Evolutionary conservation across 2,888 invertebrate species (phyloP), one percentile per base, ranked within the genome.

Genomic region (Smittia aterrima): DNA sequence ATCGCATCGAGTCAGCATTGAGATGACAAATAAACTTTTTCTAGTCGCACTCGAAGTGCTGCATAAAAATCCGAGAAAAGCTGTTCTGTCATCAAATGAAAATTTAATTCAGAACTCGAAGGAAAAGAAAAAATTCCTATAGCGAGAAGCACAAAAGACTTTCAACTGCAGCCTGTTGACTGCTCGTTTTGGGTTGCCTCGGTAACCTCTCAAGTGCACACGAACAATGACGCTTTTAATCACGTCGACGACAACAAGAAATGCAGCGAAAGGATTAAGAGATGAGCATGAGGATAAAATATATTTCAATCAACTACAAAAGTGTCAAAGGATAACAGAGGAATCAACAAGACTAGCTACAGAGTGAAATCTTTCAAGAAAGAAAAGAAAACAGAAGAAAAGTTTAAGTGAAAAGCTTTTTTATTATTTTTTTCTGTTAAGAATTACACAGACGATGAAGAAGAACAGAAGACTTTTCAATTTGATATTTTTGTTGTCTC

Each of bases 401-500:
- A 16, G 13, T 47, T 47, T n/a, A n/a, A 47, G 16, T 47, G 16
- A 16, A 16, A 47, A 47, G 47, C 47, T 47, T 47, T 47, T 38
- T 11, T 38, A 7, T 38, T 7, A 7, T 38, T 38, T 7, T 47
- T 11, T 47, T 47, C 3, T 47, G 2, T 16, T 16, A 47, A 47
- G n/a, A 16, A n/a, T 47, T 47, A n/a, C 16, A n/a, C 16, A 47
- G 13, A 47, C 47, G 47, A 47, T n/a, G 47, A 47, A 13, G n/a
- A 47, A 47, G 47, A 47, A 47, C 47, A 47, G 47, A 47, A 47
- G 16, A 47, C 47, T 47, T 47, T 47, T 47, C 16, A 47, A 47
- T 47, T 13, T 47, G n/a, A 16, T n/a, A 47, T 47, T 47, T 47
- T 11, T 38, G 6, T 7, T 47, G 47, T 47, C 16, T 47, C 47